Evolutionary conservation across 2,797 vertebrate genomes (phyloP), one percentile per base, ranked within the genome.

Genomic region (Thunnus albacares): DNA sequence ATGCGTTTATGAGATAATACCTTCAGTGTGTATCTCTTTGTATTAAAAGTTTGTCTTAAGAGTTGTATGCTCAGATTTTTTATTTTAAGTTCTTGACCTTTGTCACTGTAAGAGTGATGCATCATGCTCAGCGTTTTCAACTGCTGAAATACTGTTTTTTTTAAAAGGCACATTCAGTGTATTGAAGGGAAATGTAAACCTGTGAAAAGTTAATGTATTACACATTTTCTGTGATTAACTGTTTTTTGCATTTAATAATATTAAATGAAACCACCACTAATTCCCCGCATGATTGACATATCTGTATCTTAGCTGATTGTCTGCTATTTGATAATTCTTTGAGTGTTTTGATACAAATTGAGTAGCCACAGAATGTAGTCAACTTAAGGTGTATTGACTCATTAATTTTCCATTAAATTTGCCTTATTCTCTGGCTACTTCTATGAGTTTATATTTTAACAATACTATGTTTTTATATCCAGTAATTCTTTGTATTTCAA

Each of bases 1-100:
- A 60, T 81, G 35, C 63, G 69, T 81, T 85, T 12, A 71, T 78
- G 64, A 84, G 55, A 82, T 83, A 67, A 82, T 30, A 65, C 75
- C 63, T 59, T 78, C 51, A 78, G 80, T 88, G 77, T 88, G 80
- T 86, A 74, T 87, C 8, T 82, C 26, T 84, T 83, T 87, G 58
- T 80, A 79, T 85, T 82, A 77, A 74, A 82, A 72, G 5, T 6
- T 59, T 77, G 38, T 75, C 43, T 64, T 41, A 28, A 61, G 51
- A 67, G 22, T 51, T 57, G 8, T 65, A 38, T 38, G 56, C 51
- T 77, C 71, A 68, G 72, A 63, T 52, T 49, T 70, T 13, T 28
- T 7, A 38, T 51, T 64, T 74, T 77, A 35, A 62, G 33, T 64
- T 56, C 10, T 58, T 45, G 62, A 77, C 47, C 5, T 47, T 69